Base-by-base conservation (phyloP, 2,113 vertebrate species). In the Pungitius pungitius region DNA sequence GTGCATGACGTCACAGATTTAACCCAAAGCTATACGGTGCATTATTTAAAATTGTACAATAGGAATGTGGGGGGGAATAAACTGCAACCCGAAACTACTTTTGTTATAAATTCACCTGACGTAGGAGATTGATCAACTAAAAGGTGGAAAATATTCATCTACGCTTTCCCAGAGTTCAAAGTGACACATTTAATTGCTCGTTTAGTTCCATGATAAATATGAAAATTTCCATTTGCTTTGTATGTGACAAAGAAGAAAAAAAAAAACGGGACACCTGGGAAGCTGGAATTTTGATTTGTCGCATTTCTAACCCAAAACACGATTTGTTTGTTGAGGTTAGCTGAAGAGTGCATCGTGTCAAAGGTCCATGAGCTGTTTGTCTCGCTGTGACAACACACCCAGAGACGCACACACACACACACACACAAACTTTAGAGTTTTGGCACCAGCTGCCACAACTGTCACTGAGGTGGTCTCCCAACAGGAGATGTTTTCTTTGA, bases 391-490 rank as follows among this genome's bases (percentile, higher is more conserved):
- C 54, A 64, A 56, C 76, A 72, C 45, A 65, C 30, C 57, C 24
- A 61, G 45, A 55, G 62, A 51, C 24, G 45, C 58, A 40, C 39
- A 54, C 15, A 18, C 49, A 52, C n/a, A 13, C 49, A 52, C 11
- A 13, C 49, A 13, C n/a, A 12, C 49, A 51, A n/a, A 52, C 49
- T 66, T 82, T 59, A 35, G 77, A 62, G 52, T 80, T 77, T 60
- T 68, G 70, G 64, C 76, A 85, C 57, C 87, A 90, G 86, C 85
- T 90, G 89, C 66, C 58, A 67, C 71, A 69, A 73, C 81, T 39
- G 66, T 86, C 87, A 73, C 81, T 64, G 73, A 82, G 85, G 87
- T 91, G 88, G 84, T 87, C 88, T 81, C 64, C 75, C 84, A 49
- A 62, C 85, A 66, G 79, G 73, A 79, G 56, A n/a, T n/a, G n/a